These are phyloP conservation scores for Smutsia temminckii DNA, from an alignment of 2,797 vertebrate species.

Conservation along the genomic window DNA sequence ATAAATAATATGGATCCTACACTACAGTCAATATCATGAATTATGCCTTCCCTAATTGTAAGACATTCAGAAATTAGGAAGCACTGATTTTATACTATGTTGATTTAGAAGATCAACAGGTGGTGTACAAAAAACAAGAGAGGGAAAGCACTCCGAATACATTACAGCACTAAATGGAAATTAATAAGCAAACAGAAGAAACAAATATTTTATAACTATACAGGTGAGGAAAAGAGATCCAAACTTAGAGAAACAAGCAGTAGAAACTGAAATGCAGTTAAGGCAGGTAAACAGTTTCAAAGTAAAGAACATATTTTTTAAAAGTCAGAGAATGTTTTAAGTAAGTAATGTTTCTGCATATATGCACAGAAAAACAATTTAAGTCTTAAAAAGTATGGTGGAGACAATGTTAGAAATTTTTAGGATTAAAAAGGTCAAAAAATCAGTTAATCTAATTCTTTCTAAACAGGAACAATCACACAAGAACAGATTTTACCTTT, in stretches of 20 bases:
- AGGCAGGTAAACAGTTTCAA: neutral
- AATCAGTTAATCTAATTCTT: constrained; percentile 31
- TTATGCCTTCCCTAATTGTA: neutral
- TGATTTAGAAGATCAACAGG: neutral
- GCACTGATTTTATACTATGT: neutral
- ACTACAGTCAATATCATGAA: neutral
- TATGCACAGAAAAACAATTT: constrained; percentile 32
- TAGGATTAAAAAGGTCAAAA: neutral
- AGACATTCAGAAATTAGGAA: neutral
- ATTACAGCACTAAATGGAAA: neutral
- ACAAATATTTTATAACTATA: neutral
- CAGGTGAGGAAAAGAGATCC: neutral
- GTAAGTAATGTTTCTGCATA: neutral
- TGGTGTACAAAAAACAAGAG: neutral
- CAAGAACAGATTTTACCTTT: constrained; percentile 89
- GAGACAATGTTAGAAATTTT: neutral
- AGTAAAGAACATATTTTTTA: neutral
- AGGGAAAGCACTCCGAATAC: neutral
- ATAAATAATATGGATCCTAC: neutral
- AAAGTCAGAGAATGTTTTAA: neutral
- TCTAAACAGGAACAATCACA: constrained; percentile 44
- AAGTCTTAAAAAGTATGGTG: constrained; percentile 15
- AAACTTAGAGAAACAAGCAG: neutral
- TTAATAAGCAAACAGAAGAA: constrained; percentile 27
- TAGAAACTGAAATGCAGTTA: neutral